These are phyloP conservation scores for Saccostrea echinata DNA, from an alignment of 1,140 invertebrate species.

Conservation along the genomic window DNA sequence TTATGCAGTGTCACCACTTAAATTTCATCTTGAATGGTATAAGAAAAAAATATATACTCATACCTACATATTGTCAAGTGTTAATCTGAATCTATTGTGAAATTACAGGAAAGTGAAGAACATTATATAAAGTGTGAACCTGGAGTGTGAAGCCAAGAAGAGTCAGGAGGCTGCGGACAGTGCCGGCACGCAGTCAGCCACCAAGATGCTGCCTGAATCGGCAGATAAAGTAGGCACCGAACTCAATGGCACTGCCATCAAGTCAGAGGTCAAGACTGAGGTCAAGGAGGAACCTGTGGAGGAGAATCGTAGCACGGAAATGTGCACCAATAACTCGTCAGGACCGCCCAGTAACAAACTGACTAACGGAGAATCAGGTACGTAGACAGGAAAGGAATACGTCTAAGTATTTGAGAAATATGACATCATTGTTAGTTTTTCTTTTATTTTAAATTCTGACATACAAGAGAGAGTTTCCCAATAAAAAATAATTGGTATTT, in stretches of 20 bases:
- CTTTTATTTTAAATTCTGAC: no score
- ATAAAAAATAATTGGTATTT: no score
- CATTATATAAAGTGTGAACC: neutral
- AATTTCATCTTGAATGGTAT: conserved; percentile 33
- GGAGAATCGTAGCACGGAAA: conserved; percentile 46
- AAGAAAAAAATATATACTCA: neutral
- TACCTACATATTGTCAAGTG: neutral
- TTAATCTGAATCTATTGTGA: neutral
- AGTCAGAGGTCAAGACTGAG: conserved; percentile 47
- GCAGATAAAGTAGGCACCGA: conserved; percentile 53
- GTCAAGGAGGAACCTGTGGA: conserved; percentile 63
- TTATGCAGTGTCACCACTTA: conserved; percentile 21
- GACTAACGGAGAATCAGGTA: conserved; percentile 69
- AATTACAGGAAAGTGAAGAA: neutral
- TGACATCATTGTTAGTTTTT: no score
- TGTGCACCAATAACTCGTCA: conserved; percentile 48
- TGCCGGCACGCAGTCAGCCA: neutral
- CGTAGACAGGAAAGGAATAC: no score
- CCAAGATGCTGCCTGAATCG: conserved; percentile 55
- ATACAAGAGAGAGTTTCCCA: no score
- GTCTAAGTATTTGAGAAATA: no score
- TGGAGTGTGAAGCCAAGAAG: neutral
- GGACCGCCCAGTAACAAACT: conserved; percentile 64
- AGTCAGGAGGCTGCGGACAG: neutral
- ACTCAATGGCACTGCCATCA: conserved; percentile 53